Base-by-base conservation (phyloP, 1,140 invertebrate genomes). In the Drosophila fuyamai region DNA sequence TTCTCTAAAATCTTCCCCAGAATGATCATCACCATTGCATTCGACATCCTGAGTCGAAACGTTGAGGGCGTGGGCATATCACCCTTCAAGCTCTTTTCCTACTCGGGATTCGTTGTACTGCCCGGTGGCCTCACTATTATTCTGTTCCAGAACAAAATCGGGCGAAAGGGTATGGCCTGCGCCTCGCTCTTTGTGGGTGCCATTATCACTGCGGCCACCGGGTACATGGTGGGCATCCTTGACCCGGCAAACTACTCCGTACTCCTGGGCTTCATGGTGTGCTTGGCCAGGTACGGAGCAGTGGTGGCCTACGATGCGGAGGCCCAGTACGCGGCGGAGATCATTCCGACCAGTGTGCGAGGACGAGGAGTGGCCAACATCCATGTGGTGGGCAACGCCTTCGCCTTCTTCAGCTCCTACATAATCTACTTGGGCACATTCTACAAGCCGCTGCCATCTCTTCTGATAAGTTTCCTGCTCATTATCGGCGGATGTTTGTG, bases 321-420 rank as follows among this genome's bases (percentile, higher is more conserved):
- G 82, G 89, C 95, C 46, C 94, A 95, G 63, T 96, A 95, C 79
- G 94, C 95, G 10, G 94, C 95, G 0, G 95, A 96, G 79, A 92
- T 95, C 16, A 94, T 95, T 59, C 95, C 95, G 1, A 96, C 95
- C 0, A 94, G 94, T 38, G 94, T 96, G 0, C 92, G 95, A 27
- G 94, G 93, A 0, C 93, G 94, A 66, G 94, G 94, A 23, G 93
- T 95, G 35, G 93, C 93, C n/a, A 92, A 93, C 16, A 92, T 94
- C 40, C 94, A 95, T 75, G 93, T 95, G 8, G 92, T 93, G 40
- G 94, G 94, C 44, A 94, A 94, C 77, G 93, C 92, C 0, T 94
- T 90, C 4, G 81, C 72, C 1, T 91, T 88, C 67, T 75, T 84
- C 13, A 92, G 78, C 47, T 75, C 91, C 0, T 92, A 92, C 56